Base-by-base conservation (phyloP, 2,888 invertebrate genomes). In the Drosophila atripex region DNA sequence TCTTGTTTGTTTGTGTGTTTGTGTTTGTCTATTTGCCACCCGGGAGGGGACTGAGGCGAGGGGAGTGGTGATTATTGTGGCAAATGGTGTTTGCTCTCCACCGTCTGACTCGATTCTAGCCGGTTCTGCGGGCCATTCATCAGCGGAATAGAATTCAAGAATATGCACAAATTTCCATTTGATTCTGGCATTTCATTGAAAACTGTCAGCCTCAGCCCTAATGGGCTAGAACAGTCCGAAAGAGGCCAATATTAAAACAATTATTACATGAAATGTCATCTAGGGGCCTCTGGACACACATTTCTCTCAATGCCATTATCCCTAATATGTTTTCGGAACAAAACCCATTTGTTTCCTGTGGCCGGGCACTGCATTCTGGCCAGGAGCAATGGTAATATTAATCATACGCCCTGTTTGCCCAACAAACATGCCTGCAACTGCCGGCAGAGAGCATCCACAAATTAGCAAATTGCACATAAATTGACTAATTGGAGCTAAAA, bases 401-500 rank as follows among this genome's bases (percentile, higher is more conserved):
- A 83, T 82, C 80, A 85, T 85, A 77, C 78, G 75, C 72, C 76
- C 66, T 55, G 71, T 78, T 69, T 70, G 71, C 18, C 58, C 30
- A 32, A 28, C 28, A 28, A 8, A 28, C 28, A 28, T 7, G 28
- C 28, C 9, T 7, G 28, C 9, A 28, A 8, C 28, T 25, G 59
- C 38, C 59, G 38, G 18, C 52, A 28, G 45, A 21, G 25, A 51
- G 66, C 60, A 75, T 78, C 58, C 77, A 50, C 78, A 83, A 86
- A 83, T 80, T 86, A 75, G 74, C 71, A 80, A 83, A 85, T 76
- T 75, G 65, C 50, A 75, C 59, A 73, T 75, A 74, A 78, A 74
- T 76, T 68, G 85, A 74, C 77, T 85, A 84, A 84, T 84, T 84
- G 77, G 77, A 66, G 72, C 68, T 80, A 83, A 84, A 84, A 77